Evolutionary conservation across 2,888 invertebrate genomes (phyloP), one percentile per base, ranked within the genome.

Genomic region (Eulithis testata): DNA sequence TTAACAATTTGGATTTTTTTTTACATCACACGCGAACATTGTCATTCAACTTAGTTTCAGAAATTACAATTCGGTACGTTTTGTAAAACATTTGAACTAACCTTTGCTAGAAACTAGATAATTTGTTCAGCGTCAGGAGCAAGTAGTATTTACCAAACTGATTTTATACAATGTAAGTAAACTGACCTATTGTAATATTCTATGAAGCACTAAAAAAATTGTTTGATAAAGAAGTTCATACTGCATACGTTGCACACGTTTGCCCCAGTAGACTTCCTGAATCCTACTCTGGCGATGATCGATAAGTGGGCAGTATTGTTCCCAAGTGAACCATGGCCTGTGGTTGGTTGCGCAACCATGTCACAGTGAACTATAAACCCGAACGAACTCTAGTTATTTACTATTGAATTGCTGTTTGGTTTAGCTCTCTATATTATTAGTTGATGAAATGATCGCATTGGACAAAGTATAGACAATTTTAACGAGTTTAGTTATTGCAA

Each of bases 251-350:
- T 31, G 11, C 3, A 27, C 11, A 11, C 12, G 14, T 14, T 37
- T 53, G 45, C 36, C 43, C 44, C 11, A 12, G 2, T 49, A 0
- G 11, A 14, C 27, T n/a, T 3, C 11, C 49, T 54, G 0, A 61
- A 37, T 66, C 21, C 61, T 27, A 9, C 44, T 37, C 58, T 61
- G 43, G 7, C n/a, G 31, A 49, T 77, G 70, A 76, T 76, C 80
- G 82, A 85, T 83, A 40, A 80, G 80, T 81, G 79, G 80, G 76
- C 80, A 79, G 81, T 81, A 83, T 83, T 84, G 83, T 86, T 84
- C 80, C 78, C 80, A 51, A 62, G 65, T 68, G 65, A 65, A 68
- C 65, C 65, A 45, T 68, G 43, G 40, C 40, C 56, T 11, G 50
- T 58, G 58, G 49, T 64, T 59, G 45, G 65, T 62, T 72, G 66